These are phyloP conservation scores for Oryzias curvinotus DNA, from an alignment of 2,113 vertebrate species.

Conservation along the genomic window DNA sequence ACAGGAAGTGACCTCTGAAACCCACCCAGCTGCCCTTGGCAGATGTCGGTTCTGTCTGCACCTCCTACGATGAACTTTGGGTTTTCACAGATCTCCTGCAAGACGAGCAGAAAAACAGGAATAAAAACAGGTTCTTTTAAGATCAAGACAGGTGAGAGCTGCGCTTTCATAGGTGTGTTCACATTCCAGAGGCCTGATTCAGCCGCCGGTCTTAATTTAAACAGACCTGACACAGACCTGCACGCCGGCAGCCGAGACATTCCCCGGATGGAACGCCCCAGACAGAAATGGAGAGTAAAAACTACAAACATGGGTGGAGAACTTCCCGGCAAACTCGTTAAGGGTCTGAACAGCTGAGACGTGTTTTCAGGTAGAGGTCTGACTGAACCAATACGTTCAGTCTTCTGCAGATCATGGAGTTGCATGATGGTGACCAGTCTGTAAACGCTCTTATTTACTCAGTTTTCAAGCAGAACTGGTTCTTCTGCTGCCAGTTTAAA, in stretches of 20 bases:
- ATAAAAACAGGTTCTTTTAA: conserved; percentile 27
- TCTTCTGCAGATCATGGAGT: too few species aligned
- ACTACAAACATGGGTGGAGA: neutral
- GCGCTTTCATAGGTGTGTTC: conserved; percentile 65
- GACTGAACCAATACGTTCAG: too few species aligned
- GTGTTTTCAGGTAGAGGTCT: too few species aligned
- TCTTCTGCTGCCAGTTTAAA: conserved; percentile 14
- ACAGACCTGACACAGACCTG: conserved; percentile 24
- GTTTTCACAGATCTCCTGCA: conserved; percentile 86
- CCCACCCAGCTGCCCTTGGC: conserved; percentile 93
- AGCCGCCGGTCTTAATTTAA: conserved; percentile 16
- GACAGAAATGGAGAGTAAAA: conserved; percentile 49
- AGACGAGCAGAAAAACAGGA: conserved; percentile 16
- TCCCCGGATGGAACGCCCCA: conserved; percentile 53
- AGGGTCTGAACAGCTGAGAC: neutral
- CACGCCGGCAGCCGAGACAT: conserved; percentile 34
- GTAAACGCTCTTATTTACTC: conserved; percentile 27
- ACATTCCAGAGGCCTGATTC: conserved; percentile 66
- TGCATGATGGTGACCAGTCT: conserved; percentile 2
- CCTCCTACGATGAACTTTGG: conserved; percentile 87
- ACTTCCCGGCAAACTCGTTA: neutral
- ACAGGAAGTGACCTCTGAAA: neutral
- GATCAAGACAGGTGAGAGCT: conserved; percentile 19
- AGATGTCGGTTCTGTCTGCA: conserved; percentile 91
- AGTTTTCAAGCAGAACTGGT: conserved; percentile 45